Percentiles rank a stretch among this genome's conserved stretches.
Conservation (phyloP, 1,140 invertebrate genomes). For the Alviniconcha marisindica region DNA sequence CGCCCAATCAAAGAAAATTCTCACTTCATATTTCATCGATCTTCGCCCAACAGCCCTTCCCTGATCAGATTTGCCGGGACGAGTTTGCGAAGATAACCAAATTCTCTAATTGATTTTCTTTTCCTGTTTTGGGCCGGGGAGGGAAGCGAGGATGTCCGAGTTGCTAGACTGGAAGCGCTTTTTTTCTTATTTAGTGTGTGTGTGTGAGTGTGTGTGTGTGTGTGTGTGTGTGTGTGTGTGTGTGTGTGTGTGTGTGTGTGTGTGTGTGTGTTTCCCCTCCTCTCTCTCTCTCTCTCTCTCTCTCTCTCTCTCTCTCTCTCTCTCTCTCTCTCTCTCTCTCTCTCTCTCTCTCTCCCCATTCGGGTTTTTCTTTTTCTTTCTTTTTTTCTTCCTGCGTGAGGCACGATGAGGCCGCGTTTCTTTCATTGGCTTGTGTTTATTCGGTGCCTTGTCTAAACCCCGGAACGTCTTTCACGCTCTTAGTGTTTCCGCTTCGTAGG, state of each 20-base stretch:
- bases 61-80: slow-evolving; percentile 34
- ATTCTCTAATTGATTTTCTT: slow-evolving; percentile 36
- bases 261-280: background rate
- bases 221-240: background rate
- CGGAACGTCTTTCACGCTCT: background rate
- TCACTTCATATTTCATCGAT: slow-evolving; percentile 42
- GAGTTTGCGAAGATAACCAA: slow-evolving; percentile 36
- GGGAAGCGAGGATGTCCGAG: background rate
- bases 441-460: background rate
- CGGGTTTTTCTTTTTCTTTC: background rate
- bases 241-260: background rate
- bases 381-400: background rate
- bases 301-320: background rate
- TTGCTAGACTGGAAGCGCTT: background rate
- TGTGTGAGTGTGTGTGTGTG: background rate
- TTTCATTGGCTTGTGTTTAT: background rate
- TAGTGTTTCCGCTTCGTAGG: background rate
- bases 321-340: background rate
- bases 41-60: background rate
- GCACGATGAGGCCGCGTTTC: too few relatives aligned
- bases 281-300: background rate
- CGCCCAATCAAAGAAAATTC: slow-evolving; percentile 34
- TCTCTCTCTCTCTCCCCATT: background rate
- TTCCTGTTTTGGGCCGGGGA: background rate
- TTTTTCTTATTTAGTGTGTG: background rate